Conservation (phyloP, 2,888 invertebrate genomes). For the Macaria notata region DNA sequence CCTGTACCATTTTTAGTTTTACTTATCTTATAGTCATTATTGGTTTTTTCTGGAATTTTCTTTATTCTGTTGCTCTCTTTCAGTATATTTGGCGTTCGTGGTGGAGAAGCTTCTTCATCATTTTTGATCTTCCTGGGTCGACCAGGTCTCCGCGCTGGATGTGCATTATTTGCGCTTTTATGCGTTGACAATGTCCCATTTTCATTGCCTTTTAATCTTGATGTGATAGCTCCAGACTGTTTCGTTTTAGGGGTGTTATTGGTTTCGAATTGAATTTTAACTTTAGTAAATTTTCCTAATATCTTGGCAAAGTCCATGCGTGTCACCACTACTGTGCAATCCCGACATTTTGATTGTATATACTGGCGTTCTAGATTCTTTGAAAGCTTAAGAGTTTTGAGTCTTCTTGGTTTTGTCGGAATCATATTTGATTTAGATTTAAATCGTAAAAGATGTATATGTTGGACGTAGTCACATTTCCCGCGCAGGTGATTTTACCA, state of each 20-base stretch:
- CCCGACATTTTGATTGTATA: conserved; percentile 72
- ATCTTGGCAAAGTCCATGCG: conserved; percentile 79
- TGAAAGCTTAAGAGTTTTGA: conserved; percentile 56
- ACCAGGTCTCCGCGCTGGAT: conserved; percentile 44
- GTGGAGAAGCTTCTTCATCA: conserved; percentile 34
- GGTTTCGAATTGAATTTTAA: conserved; percentile 75
- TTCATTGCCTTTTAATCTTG: conserved; percentile 68
- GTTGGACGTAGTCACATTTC: conserved; percentile 70
- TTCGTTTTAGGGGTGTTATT: conserved; percentile 56
- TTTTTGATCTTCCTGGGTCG: conserved; percentile 31
- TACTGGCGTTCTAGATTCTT: conserved; percentile 67
- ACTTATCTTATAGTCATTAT: conserved; percentile 20
- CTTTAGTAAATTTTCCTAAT: conserved; percentile 76
- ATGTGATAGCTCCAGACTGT: conserved; percentile 46
- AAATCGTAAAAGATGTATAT: conserved; percentile 4
- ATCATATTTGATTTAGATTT: conserved; percentile 49
- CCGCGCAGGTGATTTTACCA: conserved; percentile 61
- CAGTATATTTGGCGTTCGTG: conserved; percentile 48
- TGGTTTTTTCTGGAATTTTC: conserved; percentile 34
- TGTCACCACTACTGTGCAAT: conserved; percentile 70
- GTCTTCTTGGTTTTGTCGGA: conserved; percentile 59
- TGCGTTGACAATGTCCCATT: conserved; percentile 73
- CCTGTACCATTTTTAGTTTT: conserved; percentile 39
- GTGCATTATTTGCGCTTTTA: conserved; percentile 58
- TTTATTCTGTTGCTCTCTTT: conserved; percentile 69